Base-by-base conservation (phyloP, 2,888 invertebrate genomes). In the Perizoma affinitatum region DNA sequence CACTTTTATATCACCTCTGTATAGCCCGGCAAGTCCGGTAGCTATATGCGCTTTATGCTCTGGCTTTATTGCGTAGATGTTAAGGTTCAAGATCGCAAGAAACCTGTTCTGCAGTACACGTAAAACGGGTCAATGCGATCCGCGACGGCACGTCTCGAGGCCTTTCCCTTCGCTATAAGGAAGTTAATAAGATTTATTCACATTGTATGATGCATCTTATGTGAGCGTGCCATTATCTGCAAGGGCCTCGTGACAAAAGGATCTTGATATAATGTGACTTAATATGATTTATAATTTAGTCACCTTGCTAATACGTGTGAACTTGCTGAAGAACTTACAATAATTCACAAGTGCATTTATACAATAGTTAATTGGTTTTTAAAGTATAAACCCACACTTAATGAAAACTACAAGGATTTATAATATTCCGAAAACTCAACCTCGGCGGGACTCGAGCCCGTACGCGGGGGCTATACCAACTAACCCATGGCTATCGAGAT, bases 111-210 rank as follows among this genome's bases (percentile, higher is more conserved):
- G 47, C 11, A 38, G 54, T 51, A 71, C 71, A 72, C 68, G 70
- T 70, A 71, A 84, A 83, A 73, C 74, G 76, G 87, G 87, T 86
- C 87, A 86, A 83, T 86, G 87, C 74, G 77, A 84, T 71, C 76
- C 67, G 65, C 78, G 74, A 73, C 73, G 75, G 74, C 75, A 77
- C 72, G 73, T 72, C 72, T 70, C 81, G 83, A 83, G 86, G 86
- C 82, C 79, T 78, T 83, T 82, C 80, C 83, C 81, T 81, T 71
- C 74, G 71, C 70, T 65, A 74, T 72, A 70, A 81, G 82, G 82
- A 81, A 82, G 76, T 75, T 72, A 72, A 76, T 75, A 70, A 74
- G 68, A 76, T 77, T 75, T 79, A 79, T 76, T 72, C 71, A 70
- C 68, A 66, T 52, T 67, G 69, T 68, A 65, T 59, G 66, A 66